Base-by-base conservation (phyloP, 2,113 vertebrate genomes). In the Myrmophylax atrothorax region DNA sequence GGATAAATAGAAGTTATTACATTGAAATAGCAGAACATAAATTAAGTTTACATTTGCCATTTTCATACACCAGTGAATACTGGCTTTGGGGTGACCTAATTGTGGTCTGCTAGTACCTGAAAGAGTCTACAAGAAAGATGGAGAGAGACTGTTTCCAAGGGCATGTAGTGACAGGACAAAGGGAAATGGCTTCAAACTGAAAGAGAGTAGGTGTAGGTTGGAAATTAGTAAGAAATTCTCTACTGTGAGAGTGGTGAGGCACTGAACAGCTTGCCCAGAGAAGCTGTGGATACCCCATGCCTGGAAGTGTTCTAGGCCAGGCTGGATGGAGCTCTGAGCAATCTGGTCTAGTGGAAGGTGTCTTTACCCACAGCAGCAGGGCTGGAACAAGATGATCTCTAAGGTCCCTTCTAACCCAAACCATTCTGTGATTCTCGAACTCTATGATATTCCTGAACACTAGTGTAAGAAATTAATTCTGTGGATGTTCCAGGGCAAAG, bases 311-410 rank as follows among this genome's bases (percentile, higher is more conserved):
- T 4, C 47, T 22, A 68, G 19, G n/a, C 10, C 38, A 60, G 70
- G n/a, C 0, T 60, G n/a, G 46, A 47, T 40, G n/a, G 16, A 9
- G 13, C 13, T 62, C 0, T 25, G 38, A 68, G 13, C 13, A 17
- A 0, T 7, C 24, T 53, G 53, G 53, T 0, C 0, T 0, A 10
- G 25, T 23, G 40, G 8, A 29, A 69, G 5, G 5, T 22, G n/a
- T 53, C 19, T 9, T 14, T 89, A 15, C 4, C 19, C 9, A 6
- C 12, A 25, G 20, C 29, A 60, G 16, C 10, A 42, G 33, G 3
- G 3, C 8, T 60, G n/a, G 29, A 55, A 49, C 1, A 1, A 31
- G 14, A 4, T 47, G 11, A 18, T 49, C 3, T 69, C 62, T 56
- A 37, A 37, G 3, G 7, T 62, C 35, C 14, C 12, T 76, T 42